Evolutionary conservation across 2,113 vertebrate species (phyloP).

Genomic region (Eulacestoma nigropectus): DNA sequence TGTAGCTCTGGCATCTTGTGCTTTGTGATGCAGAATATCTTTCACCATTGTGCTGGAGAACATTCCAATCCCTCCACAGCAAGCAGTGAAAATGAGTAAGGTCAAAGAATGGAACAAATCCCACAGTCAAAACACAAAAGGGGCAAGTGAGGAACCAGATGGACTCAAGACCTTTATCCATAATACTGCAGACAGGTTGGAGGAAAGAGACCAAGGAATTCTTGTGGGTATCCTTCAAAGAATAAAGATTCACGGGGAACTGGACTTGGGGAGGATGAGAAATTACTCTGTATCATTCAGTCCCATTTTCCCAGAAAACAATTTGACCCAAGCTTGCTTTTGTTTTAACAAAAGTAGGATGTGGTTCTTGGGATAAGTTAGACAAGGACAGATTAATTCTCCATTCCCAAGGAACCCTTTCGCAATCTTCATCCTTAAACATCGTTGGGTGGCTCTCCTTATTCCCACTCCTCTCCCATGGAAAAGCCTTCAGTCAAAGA

Average conservation of each 20-base stretch:
- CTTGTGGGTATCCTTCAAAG: neutral
- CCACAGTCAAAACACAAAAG: neutral
- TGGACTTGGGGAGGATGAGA: neutral
- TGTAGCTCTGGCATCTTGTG: neutral
- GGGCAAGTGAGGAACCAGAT: neutral
- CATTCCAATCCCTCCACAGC: neutral
- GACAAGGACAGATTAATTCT: neutral
- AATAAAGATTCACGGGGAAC: neutral
- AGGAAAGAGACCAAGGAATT: neutral
- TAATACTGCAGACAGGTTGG: neutral
- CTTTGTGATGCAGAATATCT: neutral
- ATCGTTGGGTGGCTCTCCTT: neutral
- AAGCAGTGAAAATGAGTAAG: neutral
- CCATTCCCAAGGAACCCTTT: neutral
- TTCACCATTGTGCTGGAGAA: neutral
- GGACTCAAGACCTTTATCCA: neutral
- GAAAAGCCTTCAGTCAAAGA: neutral
- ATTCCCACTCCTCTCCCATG: neutral
- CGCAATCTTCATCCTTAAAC: neutral
- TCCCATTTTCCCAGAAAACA: neutral
- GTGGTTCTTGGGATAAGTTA: neutral
- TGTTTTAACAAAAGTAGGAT: neutral
- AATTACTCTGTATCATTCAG: neutral
- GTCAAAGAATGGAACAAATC: neutral
- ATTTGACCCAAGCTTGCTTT: neutral